Evolutionary conservation across 2,797 vertebrate species (phyloP).

Genomic region (Microchirus variegatus): DNA sequence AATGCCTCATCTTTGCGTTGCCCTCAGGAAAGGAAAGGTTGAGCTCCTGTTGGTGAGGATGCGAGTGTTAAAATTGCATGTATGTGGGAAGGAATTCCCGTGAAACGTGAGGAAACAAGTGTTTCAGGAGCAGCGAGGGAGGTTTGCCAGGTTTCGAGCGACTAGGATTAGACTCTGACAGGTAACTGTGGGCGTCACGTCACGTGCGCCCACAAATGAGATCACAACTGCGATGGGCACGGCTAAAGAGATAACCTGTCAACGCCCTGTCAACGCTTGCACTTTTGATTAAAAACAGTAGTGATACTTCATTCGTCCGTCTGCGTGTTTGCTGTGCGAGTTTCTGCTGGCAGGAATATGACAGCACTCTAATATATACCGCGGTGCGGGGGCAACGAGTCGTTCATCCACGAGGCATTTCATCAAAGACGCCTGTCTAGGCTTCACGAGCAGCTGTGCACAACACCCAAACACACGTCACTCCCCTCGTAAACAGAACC

Average conservation of each 20-base stretch:
- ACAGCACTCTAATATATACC: no score
- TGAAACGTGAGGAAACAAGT: constrained; percentile 45
- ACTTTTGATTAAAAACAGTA: constrained; percentile 10
- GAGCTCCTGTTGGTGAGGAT: constrained; percentile 10
- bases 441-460: not conserved
- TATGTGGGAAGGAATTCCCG: constrained; percentile 9
- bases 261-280: not conserved
- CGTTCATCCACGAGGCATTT: no score
- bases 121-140: constrained; percentile 12
- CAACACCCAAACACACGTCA: constrained; percentile 35
- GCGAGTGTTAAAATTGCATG: constrained; percentile 14
- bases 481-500: constrained; percentile 29
- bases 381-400: no score
- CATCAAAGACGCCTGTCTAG: not conserved
- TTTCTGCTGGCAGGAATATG: not conserved
- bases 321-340: constrained; percentile 3
- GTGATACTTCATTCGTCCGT: constrained; percentile 3
- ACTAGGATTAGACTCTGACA: constrained; percentile 33
- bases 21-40: constrained; percentile 9
- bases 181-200: constrained; percentile 5
- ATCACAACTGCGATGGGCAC: not conserved
- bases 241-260: constrained; percentile 12
- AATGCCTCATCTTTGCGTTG: constrained; percentile 7
- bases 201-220: constrained; percentile 20
- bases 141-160: constrained; percentile 12